Conservation (phyloP, 1,140 invertebrate species). For the Aricia agestis region DNA sequence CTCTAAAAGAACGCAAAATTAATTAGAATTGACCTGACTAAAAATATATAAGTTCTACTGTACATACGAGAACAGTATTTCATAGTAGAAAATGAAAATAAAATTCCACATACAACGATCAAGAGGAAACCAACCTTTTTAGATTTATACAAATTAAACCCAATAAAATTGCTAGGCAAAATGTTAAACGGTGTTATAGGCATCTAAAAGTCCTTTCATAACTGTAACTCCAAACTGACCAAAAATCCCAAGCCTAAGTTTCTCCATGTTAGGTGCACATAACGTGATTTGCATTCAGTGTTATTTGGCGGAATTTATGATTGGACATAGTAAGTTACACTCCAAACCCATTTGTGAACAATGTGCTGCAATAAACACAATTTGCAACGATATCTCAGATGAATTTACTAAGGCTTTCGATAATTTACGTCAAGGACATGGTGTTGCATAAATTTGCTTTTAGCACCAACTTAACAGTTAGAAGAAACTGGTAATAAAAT, state of each 20-base stretch:
- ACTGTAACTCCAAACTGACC: neutral
- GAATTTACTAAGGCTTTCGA: neutral
- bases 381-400: neutral
- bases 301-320: neutral
- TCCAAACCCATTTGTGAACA: neutral
- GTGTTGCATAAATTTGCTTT: slow-evolving; percentile 3
- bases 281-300: neutral
- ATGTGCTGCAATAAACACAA: slow-evolving; percentile 12
- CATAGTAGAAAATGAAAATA: too few species aligned
- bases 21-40: too few species aligned
- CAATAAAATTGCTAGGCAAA: too few species aligned
- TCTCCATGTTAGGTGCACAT: neutral
- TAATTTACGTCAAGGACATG: slow-evolving; percentile 1
- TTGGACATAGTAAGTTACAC: neutral
- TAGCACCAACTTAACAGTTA: slow-evolving; percentile 1
- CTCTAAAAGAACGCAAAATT: too few species aligned
- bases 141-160: too few species aligned
- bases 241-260: neutral
- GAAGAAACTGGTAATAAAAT: neutral
- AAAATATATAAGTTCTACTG: too few species aligned
- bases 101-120: too few species aligned
- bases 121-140: too few species aligned
- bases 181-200: too few species aligned
- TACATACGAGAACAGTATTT: too few species aligned
- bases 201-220: neutral